These are phyloP conservation scores for Epirrhoe alternata DNA, from an alignment of 2,888 invertebrate species.

Conservation along the genomic window DNA sequence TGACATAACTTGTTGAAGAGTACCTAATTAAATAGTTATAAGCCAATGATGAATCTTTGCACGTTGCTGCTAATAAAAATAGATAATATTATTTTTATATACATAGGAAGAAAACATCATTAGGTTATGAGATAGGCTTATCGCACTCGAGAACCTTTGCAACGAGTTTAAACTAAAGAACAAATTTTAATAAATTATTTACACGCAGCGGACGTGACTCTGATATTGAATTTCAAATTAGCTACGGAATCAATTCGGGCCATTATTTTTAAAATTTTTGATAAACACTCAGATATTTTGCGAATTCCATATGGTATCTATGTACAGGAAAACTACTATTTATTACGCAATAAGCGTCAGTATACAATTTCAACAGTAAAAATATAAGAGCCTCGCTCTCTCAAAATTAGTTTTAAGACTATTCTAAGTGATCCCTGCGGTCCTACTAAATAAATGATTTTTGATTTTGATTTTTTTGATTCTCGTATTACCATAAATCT, in stretches of 20 bases:
- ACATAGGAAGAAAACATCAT: background rate
- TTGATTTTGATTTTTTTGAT: conserved; percentile 11
- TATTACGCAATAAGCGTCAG: background rate
- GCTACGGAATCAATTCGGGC: too few relatives aligned
- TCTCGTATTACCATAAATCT: conserved; percentile 15
- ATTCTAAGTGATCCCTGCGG: too few relatives aligned
- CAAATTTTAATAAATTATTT: too few relatives aligned
- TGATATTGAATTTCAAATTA: too few relatives aligned
- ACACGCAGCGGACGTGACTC: too few relatives aligned
- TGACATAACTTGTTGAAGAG: background rate
- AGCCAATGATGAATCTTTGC: background rate
- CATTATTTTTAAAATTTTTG: background rate
- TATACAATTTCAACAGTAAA: background rate
- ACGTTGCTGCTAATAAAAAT: conserved; percentile 11
- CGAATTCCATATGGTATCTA: background rate
- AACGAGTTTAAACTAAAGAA: conserved; percentile 5
- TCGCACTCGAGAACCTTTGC: conserved; percentile 11
- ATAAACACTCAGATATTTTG: background rate
- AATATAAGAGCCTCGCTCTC: background rate
- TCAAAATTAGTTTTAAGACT: too few relatives aligned
- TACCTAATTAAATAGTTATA: too few relatives aligned
- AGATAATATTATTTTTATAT: background rate
- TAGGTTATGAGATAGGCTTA: conserved; percentile 5
- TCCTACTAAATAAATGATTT: too few relatives aligned
- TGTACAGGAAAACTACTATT: background rate